Evolutionary conservation across 2,113 vertebrate species (phyloP).

Genomic region (Phodopus roborovskii): DNA sequence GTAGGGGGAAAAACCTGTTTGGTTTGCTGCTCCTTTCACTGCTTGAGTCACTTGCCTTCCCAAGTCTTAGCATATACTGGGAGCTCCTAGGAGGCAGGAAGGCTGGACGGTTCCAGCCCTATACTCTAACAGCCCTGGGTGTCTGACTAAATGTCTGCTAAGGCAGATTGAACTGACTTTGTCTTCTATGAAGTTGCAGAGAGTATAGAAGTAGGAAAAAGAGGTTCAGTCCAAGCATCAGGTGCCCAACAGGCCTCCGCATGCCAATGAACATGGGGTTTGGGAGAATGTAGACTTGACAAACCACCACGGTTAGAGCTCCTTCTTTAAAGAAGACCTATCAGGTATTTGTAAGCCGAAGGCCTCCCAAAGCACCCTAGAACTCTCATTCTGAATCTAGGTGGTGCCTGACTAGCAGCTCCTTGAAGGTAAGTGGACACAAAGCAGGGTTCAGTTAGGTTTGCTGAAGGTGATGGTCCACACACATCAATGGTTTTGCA

Average conservation of each 20-base stretch:
- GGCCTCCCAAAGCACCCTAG: background rate
- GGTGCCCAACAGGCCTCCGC: background rate
- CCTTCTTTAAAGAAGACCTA: background rate
- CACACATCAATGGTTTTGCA: background rate
- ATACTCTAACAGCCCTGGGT: background rate
- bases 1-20: background rate
- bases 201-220: background rate
- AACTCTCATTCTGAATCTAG: background rate
- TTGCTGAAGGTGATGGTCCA: background rate
- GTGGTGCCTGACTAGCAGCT: background rate
- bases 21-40: background rate
- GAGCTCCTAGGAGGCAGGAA: background rate
- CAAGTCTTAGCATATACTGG: background rate
- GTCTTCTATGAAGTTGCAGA: background rate
- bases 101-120: background rate
- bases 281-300: background rate
- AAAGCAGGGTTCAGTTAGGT: background rate
- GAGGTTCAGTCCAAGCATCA: background rate
- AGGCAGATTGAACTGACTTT: background rate
- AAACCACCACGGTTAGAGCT: background rate
- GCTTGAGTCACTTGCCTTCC: background rate
- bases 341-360: background rate
- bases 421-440: background rate
- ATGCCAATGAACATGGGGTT: background rate
- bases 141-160: background rate